phyloP scores from a whole-genome alignment of 2,113 vertebrate species.

The Capreolus pygargus region DNA sequence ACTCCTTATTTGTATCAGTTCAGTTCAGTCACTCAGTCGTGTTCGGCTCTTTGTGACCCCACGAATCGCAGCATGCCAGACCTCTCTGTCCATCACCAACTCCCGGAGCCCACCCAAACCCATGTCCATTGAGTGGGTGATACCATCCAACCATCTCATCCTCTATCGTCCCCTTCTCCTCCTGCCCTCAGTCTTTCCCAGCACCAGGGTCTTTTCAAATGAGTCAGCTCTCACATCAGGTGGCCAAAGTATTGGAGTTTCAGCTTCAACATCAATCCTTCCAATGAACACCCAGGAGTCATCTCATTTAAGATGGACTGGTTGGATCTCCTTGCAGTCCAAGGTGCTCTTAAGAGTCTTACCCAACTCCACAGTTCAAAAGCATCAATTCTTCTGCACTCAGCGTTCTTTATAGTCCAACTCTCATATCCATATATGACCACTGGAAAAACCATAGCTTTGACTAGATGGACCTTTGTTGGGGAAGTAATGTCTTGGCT shows the following conservation, averaged over 20 bases:
- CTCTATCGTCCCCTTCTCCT: background rate
- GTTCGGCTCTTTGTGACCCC: fast-evolving
- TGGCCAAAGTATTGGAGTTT: background rate
- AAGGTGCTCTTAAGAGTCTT: background rate
- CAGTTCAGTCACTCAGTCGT: fast-evolving
- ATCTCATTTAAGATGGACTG: background rate
- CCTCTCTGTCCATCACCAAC: background rate
- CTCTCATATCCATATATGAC: background rate
- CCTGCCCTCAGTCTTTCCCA: background rate
- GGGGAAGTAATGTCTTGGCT: background rate
- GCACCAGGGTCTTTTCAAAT: background rate
- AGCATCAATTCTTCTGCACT: background rate
- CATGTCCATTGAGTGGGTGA: background rate
- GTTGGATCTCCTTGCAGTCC: background rate
- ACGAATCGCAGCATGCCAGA: fast-evolving
- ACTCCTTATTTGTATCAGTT: background rate
- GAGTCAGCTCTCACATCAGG: background rate
- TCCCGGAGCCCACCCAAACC: background rate
- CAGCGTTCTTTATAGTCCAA: background rate
- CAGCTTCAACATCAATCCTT: background rate
- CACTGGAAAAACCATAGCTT: background rate
- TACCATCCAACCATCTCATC: background rate
- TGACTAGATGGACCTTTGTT: background rate
- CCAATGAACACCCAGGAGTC: background rate
- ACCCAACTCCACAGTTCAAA: background rate